Conservation (phyloP, 2,113 vertebrate genomes). For the Merops nubicus region DNA sequence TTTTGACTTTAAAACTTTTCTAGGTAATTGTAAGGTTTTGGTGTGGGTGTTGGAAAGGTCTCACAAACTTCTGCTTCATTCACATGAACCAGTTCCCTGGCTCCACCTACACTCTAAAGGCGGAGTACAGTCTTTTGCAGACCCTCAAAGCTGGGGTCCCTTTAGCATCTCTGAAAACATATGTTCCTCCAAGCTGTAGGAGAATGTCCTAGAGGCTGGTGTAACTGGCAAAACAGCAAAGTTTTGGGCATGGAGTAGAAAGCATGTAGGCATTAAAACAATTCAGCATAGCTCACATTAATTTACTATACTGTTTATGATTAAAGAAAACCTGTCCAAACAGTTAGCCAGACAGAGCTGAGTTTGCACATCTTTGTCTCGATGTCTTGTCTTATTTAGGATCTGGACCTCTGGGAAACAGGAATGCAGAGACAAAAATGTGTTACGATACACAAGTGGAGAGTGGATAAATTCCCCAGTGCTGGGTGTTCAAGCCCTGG, state of each 20-base stretch:
- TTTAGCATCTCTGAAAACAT: background rate
- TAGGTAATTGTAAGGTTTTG: background rate
- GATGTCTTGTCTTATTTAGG: constrained; percentile 2
- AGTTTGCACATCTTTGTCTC: constrained; percentile 17
- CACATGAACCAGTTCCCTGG: fast-evolving
- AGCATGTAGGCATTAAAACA: background rate
- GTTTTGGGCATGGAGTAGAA: background rate
- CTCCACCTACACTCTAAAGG: background rate
- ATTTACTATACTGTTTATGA: constrained; percentile 18
- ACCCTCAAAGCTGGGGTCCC: background rate
- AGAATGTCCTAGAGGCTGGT: background rate
- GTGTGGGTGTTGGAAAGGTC: background rate
- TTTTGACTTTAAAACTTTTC: background rate
- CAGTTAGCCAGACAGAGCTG: background rate
- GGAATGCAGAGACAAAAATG: background rate
- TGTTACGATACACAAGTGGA: background rate
- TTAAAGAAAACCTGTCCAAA: constrained; percentile 47
- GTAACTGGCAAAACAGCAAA: background rate
- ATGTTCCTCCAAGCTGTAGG: background rate
- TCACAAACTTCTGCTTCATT: background rate
- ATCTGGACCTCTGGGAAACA: background rate
- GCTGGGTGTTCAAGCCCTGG: too few species aligned
- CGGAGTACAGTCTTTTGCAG: background rate
- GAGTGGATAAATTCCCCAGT: fast-evolving
- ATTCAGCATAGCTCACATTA: background rate